A percentile compares a stretch with the other conserved stretches of the same genome.
Evolutionary conservation across 2,888 invertebrate genomes (phyloP).

Genomic region (Andrena hattorfiana): DNA sequence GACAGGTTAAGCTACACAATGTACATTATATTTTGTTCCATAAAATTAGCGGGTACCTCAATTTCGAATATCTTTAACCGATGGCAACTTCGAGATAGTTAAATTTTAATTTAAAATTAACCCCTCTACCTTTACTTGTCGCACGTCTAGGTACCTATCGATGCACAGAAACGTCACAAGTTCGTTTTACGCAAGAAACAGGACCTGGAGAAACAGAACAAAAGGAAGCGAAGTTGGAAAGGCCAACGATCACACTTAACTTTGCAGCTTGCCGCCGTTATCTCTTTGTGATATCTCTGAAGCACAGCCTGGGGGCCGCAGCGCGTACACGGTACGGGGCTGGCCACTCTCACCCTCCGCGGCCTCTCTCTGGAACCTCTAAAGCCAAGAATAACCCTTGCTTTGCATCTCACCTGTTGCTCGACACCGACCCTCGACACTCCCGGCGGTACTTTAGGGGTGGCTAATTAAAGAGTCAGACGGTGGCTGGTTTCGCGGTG

Average conservation of each 20-base stretch:
- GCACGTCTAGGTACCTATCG: no score
- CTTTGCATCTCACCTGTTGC: constrained; percentile 85
- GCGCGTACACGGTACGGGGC: constrained; percentile 32
- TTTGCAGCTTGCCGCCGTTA: neutral
- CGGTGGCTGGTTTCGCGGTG: constrained; percentile 81
- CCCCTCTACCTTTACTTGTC: no score
- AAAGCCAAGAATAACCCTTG: constrained; percentile 83
- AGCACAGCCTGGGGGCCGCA: constrained; percentile 27
- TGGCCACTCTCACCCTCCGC: constrained; percentile 58
- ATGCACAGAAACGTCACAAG: neutral
- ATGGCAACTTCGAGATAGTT: no score
- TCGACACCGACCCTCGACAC: constrained; percentile 80
- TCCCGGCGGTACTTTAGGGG: constrained; percentile 75
- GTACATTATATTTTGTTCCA: no score
- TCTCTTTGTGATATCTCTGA: constrained; percentile 22
- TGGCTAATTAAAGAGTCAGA: constrained; percentile 84
- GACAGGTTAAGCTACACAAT: no score
- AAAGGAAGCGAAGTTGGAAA: neutral
- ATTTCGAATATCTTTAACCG: no score
- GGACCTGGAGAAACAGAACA: neutral
- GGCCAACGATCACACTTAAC: neutral
- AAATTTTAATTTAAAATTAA: no score
- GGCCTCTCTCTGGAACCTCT: constrained; percentile 63
- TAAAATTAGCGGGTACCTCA: no score
- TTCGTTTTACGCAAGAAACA: neutral